A percentile compares a stretch with the other conserved stretches of the same genome.
Conservation (phyloP, 2,113 vertebrate species). For the Cottus gobio region DNA sequence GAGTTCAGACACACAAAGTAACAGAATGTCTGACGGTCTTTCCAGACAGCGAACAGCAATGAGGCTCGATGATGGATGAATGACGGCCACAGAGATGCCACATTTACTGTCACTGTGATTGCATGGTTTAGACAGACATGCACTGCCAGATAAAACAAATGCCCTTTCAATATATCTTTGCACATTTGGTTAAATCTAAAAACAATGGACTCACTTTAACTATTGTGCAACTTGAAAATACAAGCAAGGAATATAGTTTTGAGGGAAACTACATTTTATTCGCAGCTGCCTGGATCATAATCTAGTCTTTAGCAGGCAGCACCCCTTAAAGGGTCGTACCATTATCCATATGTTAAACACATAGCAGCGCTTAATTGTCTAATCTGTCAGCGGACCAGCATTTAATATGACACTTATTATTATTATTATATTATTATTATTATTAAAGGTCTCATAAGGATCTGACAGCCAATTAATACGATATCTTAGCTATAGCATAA, state of each 20-base stretch:
- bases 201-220: not conserved
- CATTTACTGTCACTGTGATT: not conserved
- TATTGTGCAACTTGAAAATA: not conserved
- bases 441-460: not conserved
- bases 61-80: slow-evolving; percentile 13
- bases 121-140: not conserved
- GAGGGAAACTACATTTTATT: not conserved
- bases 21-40: slow-evolving; percentile 4
- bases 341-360: not conserved
- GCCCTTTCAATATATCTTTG: not conserved
- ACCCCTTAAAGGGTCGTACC: not conserved
- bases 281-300: not conserved
- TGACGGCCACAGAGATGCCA: slow-evolving; percentile 14
- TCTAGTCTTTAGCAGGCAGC: not conserved
- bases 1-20: not conserved
- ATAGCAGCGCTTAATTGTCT: not conserved
- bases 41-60: slow-evolving; percentile 17
- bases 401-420: slow-evolving; percentile 34
- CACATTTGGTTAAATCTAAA: slow-evolving; percentile 15
- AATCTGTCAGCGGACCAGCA: not conserved
- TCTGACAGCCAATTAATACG: slow-evolving; percentile 5
- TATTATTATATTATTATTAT: no score
- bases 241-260: not conserved
- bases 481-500: not conserved
- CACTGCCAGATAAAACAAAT: slow-evolving; percentile 18